Evolutionary conservation across 35 echinoderm and acorn worm species (phyloP).

Genomic region (Heliocidaris tuberculata): DNA sequence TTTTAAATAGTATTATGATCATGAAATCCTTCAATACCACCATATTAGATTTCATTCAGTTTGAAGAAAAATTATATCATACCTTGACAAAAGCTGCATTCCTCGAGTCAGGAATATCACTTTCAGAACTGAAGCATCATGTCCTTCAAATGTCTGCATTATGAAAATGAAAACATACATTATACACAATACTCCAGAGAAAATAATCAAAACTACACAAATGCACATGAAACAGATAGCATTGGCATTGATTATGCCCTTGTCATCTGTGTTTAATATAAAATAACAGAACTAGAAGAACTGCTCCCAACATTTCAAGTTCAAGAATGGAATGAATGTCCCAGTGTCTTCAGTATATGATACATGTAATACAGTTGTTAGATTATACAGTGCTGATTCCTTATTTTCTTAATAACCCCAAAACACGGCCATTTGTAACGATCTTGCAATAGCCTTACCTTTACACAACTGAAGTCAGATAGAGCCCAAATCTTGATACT

Average conservation of each 20-base stretch:
- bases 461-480: slow-evolving; percentile 91
- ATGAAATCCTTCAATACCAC: too few relatives aligned
- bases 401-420: neutral
- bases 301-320: too few relatives aligned
- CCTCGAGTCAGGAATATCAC: slow-evolving; percentile 77
- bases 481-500: slow-evolving; percentile 95
- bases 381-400: neutral
- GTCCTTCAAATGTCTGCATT: slow-evolving; percentile 90
- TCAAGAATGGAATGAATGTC: too few relatives aligned
- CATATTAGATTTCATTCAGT: too few relatives aligned
- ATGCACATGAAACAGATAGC: too few relatives aligned
- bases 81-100: slow-evolving; percentile 95
- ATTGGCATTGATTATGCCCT: too few relatives aligned
- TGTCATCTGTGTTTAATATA: too few relatives aligned
- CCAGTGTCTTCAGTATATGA: neutral
- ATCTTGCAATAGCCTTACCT: slow-evolving; percentile 63
- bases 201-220: too few relatives aligned
- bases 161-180: slow-evolving; percentile 6
- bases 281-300: too few relatives aligned
- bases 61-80: neutral
- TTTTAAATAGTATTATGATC: too few relatives aligned
- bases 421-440: neutral
- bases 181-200: neutral
- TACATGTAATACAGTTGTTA: neutral
- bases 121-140: slow-evolving; percentile 93